These are phyloP conservation scores for Taphrorychus bicolor DNA, from an alignment of 2,888 invertebrate genomes.

Conservation along the genomic window DNA sequence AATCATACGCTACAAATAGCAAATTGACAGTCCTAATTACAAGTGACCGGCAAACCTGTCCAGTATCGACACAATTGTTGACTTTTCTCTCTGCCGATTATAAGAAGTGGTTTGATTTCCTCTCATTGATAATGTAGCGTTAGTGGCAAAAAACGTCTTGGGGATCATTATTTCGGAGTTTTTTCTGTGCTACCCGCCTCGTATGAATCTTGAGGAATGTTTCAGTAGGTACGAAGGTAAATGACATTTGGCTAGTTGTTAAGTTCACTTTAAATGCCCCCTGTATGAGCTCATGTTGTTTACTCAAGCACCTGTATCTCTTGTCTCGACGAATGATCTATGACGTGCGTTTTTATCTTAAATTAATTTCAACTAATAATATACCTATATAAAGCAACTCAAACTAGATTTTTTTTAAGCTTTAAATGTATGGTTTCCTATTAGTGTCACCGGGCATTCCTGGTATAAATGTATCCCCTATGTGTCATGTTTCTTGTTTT, in stretches of 20 bases:
- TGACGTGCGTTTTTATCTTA: not conserved
- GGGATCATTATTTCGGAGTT: not conserved
- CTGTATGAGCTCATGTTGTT: not conserved
- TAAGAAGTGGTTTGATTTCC: constrained; percentile 5
- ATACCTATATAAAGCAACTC: no score
- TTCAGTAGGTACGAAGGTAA: not conserved
- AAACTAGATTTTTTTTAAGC: no score
- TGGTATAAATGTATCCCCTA: no score
- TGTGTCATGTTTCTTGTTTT: no score
- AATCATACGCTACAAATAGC: constrained; percentile 2
- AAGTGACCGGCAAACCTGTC: not conserved
- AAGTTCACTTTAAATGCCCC: not conserved
- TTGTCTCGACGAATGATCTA: not conserved
- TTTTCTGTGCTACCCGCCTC: not conserved
- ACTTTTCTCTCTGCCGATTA: not conserved
- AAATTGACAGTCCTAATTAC: constrained; percentile 3
- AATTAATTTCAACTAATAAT: no score
- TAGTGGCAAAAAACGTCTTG: not conserved
- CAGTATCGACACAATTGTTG: not conserved
- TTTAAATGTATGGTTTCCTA: no score
- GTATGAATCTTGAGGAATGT: not conserved
- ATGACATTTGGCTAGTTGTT: not conserved
- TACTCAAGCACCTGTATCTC: not conserved
- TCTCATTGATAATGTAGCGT: not conserved
- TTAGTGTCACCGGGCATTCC: no score